Evolutionary conservation across 2,113 vertebrate genomes (phyloP).

Genomic region (Sporophila hypoxantha): DNA sequence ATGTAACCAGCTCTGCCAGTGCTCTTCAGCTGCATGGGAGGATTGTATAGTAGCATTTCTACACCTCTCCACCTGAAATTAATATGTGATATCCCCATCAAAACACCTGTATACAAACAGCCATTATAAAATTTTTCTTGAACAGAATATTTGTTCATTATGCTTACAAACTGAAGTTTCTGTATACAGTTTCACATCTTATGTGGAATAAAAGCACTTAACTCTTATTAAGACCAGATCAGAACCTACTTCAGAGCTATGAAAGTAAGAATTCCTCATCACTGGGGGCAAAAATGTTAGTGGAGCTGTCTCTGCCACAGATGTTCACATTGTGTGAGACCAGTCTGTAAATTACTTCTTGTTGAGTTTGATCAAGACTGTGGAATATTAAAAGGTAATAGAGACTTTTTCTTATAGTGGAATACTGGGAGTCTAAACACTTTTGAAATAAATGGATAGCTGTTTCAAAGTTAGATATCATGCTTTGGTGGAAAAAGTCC

Average conservation of each 20-base stretch:
- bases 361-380: background rate
- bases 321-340: background rate
- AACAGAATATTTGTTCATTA: background rate
- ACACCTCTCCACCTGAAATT: background rate
- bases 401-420: background rate
- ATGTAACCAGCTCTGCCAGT: background rate
- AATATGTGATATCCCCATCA: too few relatives aligned
- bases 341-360: background rate
- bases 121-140: background rate
- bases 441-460: background rate
- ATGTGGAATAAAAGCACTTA: background rate
- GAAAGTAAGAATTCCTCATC: background rate
- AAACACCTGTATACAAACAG: background rate
- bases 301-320: background rate
- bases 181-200: background rate
- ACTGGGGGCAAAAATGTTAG: background rate
- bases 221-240: background rate
- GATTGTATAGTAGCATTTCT: background rate
- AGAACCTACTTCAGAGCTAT: background rate
- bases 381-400: background rate
- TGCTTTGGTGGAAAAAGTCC: background rate
- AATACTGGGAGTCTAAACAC: background rate
- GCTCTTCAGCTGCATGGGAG: background rate
- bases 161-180: background rate
- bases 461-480: background rate